phyloP scores from a whole-genome alignment of 2,797 vertebrate genomes.

The Sebastes minor region DNA sequence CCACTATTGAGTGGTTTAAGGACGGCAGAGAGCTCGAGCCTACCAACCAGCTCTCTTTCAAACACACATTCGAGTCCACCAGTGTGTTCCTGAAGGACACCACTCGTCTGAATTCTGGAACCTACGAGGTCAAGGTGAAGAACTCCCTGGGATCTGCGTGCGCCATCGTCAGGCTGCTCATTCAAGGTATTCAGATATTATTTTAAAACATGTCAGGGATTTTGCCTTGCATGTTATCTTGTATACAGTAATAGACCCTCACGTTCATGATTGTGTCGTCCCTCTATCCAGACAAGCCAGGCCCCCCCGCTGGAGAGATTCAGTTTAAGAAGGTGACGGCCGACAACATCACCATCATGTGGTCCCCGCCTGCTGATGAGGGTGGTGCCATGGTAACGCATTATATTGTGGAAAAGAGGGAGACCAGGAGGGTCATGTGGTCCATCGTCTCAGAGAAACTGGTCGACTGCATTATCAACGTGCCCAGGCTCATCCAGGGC shows the following conservation, averaged over 20 bases:
- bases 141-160: conserved; percentile 95
- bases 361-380: conserved; percentile 93
- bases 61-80: conserved; percentile 90
- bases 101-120: conserved; percentile 91
- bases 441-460: conserved; percentile 95
- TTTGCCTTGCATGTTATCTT: background rate
- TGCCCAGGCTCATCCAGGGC: conserved; percentile 95
- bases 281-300: conserved; percentile 90
- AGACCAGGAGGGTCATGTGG: conserved; percentile 97
- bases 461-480: conserved; percentile 90
- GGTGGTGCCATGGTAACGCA: conserved; percentile 95
- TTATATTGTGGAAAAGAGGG: conserved; percentile 97
- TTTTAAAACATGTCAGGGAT: background rate
- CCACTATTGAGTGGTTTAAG: conserved; percentile 96
- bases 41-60: conserved; percentile 85
- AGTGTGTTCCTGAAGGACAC: conserved; percentile 91
- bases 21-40: conserved; percentile 91
- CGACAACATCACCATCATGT: conserved; percentile 92
- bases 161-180: conserved; percentile 89
- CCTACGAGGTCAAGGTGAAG: conserved; percentile 94
- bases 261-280: background rate
- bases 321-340: conserved; percentile 96
- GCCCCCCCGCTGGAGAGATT: conserved; percentile 92
- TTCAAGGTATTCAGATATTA: conserved; percentile 87
- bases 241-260: background rate